These are phyloP conservation scores for Exocentrus adspersus DNA, from an alignment of 2,888 invertebrate genomes.

Conservation along the genomic window DNA sequence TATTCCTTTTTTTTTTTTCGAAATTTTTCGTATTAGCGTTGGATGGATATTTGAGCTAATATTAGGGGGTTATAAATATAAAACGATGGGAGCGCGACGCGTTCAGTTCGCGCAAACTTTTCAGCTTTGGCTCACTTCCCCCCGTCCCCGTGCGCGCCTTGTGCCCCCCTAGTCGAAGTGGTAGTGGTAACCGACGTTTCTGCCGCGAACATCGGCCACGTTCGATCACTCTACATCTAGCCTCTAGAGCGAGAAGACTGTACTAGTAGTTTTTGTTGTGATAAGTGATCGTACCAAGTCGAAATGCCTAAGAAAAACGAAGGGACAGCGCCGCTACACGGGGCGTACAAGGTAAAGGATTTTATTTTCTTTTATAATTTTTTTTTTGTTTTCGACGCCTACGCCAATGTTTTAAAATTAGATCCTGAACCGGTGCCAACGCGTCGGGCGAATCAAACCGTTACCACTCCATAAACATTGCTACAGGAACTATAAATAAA, in stretches of 20 bases:
- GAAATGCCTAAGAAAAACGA: conserved; percentile 54
- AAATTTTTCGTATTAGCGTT: not conserved
- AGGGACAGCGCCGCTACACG: conserved; percentile 49
- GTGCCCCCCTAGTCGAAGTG: conserved; percentile 3
- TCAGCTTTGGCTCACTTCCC: conserved; percentile 4
- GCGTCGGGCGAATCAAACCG: conserved; percentile 12
- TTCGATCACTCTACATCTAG: conserved; percentile 36
- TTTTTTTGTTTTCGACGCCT: conserved; percentile 9
- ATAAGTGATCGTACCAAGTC: conserved; percentile 38
- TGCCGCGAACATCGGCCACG: conserved; percentile 7
- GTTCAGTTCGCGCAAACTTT: conserved; percentile 4
- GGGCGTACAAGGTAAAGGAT: conserved; percentile 57
- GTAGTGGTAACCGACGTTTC: conserved; percentile 11
- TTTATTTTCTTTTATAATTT: conserved; percentile 25
- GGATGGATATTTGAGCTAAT: not conserved
- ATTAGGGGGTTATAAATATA: conserved; percentile 3
- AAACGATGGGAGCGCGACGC: not conserved
- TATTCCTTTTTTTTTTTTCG: too few relatives aligned
- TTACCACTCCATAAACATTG: conserved; percentile 4
- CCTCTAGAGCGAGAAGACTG: conserved; percentile 35
- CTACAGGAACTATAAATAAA: too few relatives aligned
- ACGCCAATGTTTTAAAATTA: conserved; percentile 37
- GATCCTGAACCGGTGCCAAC: conserved; percentile 29
- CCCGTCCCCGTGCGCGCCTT: not conserved
- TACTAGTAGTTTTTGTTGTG: conserved; percentile 38